Percentiles rank a stretch among this genome's conserved stretches.
phyloP scores from a whole-genome alignment of 2,113 vertebrate species.

The Pelvicachromis taeniatus region DNA sequence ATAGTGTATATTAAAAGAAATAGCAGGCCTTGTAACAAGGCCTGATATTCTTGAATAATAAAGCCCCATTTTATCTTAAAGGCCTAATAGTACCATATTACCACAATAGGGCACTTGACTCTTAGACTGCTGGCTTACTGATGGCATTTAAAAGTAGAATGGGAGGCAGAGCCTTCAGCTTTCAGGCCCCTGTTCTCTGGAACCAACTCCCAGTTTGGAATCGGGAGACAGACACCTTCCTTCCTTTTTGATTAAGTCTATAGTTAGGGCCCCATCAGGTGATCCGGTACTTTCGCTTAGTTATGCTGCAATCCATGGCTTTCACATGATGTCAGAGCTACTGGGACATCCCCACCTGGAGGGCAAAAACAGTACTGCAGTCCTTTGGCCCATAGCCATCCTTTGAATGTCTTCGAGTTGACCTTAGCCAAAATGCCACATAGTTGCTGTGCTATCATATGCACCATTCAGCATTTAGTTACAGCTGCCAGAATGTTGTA shows the following conservation, averaged over 20 bases:
- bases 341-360: not conserved
- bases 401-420: not conserved
- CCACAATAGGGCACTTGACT: not conserved
- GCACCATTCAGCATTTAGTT: not conserved
- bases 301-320: not conserved
- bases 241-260: not conserved
- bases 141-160: not conserved
- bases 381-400: not conserved
- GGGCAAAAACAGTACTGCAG: not conserved
- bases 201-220: not conserved
- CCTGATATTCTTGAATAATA: not conserved
- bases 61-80: not conserved
- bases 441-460: not conserved
- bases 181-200: not conserved
- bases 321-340: not conserved
- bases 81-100: not conserved
- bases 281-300: not conserved
- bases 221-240: not conserved
- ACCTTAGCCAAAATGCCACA: not conserved
- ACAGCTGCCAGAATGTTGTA: not conserved
- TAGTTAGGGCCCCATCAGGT: not conserved
- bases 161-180: not conserved
- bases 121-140: not conserved
- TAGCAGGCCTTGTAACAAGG: not conserved
- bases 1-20: not conserved